Base-by-base conservation (phyloP, 2,797 vertebrate genomes). In the Hemibagrus guttatus region DNA sequence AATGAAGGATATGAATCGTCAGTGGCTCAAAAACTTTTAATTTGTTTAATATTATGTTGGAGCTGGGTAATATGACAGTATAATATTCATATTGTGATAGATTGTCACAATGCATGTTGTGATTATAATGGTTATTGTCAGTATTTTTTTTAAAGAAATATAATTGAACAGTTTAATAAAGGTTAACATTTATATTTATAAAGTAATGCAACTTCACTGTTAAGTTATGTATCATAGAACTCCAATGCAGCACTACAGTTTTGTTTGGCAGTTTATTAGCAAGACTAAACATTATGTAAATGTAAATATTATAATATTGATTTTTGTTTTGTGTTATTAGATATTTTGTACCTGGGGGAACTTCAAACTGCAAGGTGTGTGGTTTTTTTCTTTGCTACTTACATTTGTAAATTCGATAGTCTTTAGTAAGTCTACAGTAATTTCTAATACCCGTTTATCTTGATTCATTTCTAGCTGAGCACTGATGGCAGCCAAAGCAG, bases 341-440 rank as follows among this genome's bases (percentile, higher is more conserved):
- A 83, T 17, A 64, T 35, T 16, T 56, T 69, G 6, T 56, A 69
- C 5, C 46, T 35, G 74, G 64, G 23, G 35, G 69, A 72, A 68
- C 59, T 49, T n/a, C 19, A 54, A 82, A n/a, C 52, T 81, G 59
- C 16, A 88, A 87, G 85, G 89, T 90, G 17, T 21, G 54, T 6
- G n/a, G 8, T 0, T 35, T 8, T 66, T 31, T 69, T 7, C 16
- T 56, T 7, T 63, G 23, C n/a, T 68, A 58, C 49, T 54, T 19
- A 9, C 3, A 63, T 0, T 66, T 16, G 13, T 64, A 0, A 59
- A 81, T 81, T 56, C 12, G 4, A 31, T 79, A 23, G n/a, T 12
- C 0, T 7, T 39, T 39, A 39, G 35, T 39, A 39, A 39, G 4
- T 39, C 35, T 14, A 28, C 31, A 12, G 1, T 71, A 1, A 39